Evolutionary conservation across 2,113 vertebrate genomes (phyloP).

Genomic region (Bubo blakistoni): DNA sequence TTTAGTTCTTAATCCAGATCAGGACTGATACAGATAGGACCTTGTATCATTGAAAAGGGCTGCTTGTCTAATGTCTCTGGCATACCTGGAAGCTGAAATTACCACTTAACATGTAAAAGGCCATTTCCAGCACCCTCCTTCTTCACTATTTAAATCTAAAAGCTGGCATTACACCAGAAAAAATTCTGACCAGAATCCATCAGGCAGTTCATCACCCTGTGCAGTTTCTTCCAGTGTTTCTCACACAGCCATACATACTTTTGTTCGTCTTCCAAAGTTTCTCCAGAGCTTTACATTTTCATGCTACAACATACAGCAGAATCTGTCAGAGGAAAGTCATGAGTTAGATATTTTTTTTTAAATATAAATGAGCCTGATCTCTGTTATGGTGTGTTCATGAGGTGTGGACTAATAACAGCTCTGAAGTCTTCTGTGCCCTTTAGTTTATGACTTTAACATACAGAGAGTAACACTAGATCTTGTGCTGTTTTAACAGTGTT

Average conservation of each 20-base stretch:
- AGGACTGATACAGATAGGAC: not conserved
- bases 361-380: not conserved
- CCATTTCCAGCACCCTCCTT: not conserved
- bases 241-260: not conserved
- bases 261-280: too few species aligned
- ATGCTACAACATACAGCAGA: not conserved
- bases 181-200: conserved; percentile 9
- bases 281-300: not conserved
- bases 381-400: not conserved
- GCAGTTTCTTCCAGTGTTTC: not conserved
- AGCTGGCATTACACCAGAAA: conserved; percentile 24
- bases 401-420: not conserved
- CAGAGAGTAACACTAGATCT: not conserved
- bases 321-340: not conserved
- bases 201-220: not conserved
- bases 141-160: conserved; percentile 43
- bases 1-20: not conserved
- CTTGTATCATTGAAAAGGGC: not conserved
- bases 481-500: not conserved
- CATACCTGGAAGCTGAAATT: not conserved
- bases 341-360: not conserved
- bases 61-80: not conserved
- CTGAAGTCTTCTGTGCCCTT: not conserved
- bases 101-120: not conserved
- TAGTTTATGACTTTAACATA: not conserved